These are phyloP conservation scores for Beris morrisii DNA, from an alignment of 2,888 invertebrate genomes.

Conservation along the genomic window DNA sequence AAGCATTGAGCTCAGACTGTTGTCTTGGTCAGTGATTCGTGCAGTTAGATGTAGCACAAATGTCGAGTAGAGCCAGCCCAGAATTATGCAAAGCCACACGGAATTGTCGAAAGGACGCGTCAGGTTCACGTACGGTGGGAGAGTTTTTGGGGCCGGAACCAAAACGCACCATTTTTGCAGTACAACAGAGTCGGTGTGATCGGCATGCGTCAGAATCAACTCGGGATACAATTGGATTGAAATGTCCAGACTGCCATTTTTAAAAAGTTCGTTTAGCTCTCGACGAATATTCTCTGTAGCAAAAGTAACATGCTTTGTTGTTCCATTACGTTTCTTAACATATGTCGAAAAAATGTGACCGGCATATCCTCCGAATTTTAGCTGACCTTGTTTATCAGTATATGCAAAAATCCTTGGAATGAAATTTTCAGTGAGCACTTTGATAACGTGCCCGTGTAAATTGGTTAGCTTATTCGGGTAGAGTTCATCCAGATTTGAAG, in stretches of 20 bases:
- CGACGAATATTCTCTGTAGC: not conserved
- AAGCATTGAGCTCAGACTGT: not conserved
- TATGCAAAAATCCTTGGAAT: slow-evolving; percentile 10
- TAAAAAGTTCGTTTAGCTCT: not conserved
- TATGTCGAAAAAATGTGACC: slow-evolving; percentile 10
- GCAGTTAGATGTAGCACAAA: not conserved
- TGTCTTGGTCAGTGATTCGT: not conserved
- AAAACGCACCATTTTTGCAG: slow-evolving; percentile 13
- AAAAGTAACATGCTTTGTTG: not conserved
- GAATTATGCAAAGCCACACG: not conserved
- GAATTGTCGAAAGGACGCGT: not conserved
- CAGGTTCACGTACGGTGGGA: slow-evolving; percentile 1
- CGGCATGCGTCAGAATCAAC: too few species aligned
- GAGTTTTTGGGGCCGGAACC: slow-evolving; percentile 14
- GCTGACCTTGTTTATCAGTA: not conserved
- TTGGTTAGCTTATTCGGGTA: slow-evolving; percentile 11
- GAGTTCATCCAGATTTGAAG: not conserved
- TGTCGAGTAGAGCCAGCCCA: not conserved
- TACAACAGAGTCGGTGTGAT: not conserved
- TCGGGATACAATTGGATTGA: not conserved
- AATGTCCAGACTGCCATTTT: not conserved
- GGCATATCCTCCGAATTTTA: not conserved
- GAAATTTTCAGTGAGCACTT: not conserved
- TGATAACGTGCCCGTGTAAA: not conserved
- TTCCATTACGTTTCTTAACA: slow-evolving; percentile 8